These are phyloP conservation scores for Nanorana parkeri DNA, from an alignment of 2,113 vertebrate species.

Conservation along the genomic window DNA sequence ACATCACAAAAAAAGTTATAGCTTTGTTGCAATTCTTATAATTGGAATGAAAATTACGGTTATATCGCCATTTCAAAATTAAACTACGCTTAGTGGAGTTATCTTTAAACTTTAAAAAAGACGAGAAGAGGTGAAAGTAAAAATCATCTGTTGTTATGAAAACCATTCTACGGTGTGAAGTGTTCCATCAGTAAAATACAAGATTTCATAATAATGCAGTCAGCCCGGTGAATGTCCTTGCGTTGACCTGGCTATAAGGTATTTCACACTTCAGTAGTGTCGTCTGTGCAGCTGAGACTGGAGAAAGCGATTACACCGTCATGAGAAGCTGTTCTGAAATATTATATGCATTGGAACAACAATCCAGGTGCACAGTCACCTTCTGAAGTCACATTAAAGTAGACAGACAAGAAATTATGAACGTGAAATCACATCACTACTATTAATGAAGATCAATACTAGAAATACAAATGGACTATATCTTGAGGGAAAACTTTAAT, in stretches of 20 bases:
- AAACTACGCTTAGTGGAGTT: too few species aligned
- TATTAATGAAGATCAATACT: too few species aligned
- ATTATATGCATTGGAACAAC: background rate
- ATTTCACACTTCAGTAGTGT: slow-evolving; percentile 24
- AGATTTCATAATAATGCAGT: slow-evolving; percentile 9
- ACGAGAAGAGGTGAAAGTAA: background rate
- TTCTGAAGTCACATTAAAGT: background rate
- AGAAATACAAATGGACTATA: too few species aligned
- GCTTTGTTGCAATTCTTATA: too few species aligned
- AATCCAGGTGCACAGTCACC: slow-evolving; percentile 15
- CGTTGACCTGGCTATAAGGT: slow-evolving; percentile 28
- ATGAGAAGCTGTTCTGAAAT: slow-evolving; percentile 7
- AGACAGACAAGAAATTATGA: background rate
- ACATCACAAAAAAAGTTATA: too few species aligned
- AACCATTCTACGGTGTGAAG: slow-evolving; percentile 3
- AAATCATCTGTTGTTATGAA: background rate
- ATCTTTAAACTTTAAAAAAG: too few species aligned
- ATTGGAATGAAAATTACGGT: too few species aligned
- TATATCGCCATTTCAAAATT: too few species aligned
- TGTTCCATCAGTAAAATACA: slow-evolving; percentile 22
- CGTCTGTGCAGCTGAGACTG: slow-evolving; percentile 10
- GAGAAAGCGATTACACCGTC: slow-evolving; percentile 6
- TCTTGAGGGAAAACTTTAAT: too few species aligned
- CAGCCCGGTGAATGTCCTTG: slow-evolving; percentile 16
- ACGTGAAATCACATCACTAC: too few species aligned